Evolutionary conservation across 2,797 vertebrate species (phyloP), one percentile per base, ranked within the genome.

Genomic region (Megalops cyprinoides): DNA sequence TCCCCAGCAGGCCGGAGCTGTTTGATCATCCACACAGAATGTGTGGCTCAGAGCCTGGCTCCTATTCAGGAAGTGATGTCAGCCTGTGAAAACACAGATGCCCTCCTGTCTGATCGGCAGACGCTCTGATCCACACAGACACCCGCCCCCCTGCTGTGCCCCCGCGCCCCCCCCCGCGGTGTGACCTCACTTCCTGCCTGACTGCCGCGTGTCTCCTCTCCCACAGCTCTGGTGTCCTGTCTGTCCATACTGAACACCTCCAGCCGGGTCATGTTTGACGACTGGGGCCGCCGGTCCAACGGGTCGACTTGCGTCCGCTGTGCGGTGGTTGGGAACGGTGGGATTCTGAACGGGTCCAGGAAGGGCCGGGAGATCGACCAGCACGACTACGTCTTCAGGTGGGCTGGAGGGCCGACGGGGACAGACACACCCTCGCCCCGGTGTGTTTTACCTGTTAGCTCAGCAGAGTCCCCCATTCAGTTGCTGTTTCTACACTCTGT

Each of bases 311-410:
- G 96, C 9, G 87, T 90, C 79, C 91, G 85, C 67, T 96, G 96
- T 51, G 96, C 96, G 0, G 95, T 95, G 78, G 93, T 96, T 14
- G 96, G 95, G 0, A 96, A 96, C 12, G 95, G 94, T 0, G 96
- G 96, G 1, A 96, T 96, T 3, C 88, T 96, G 80, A 94, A 90
- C 5, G 87, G 84, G 3, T 96, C 95, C 0, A 69, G 81, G 31
- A 93, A 88, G 83, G 96, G 96, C 20, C 14, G 25, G 20, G 93
- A 96, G 86, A 96, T 96, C 1, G 94, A 96, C 82, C 0, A 75
- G 0, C 95, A 96, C 1, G 88, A 96, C 86, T 96, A 96, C 1
- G 90, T 96, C 39, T 96, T 96, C 91, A 94, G 96, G 95, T 96
- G 82, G 25, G 46, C 14, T 53, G 15, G 28, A 20, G 1, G 18